phyloP scores from a whole-genome alignment of 2,113 vertebrate genomes.

The Cnemophilus loriae region DNA sequence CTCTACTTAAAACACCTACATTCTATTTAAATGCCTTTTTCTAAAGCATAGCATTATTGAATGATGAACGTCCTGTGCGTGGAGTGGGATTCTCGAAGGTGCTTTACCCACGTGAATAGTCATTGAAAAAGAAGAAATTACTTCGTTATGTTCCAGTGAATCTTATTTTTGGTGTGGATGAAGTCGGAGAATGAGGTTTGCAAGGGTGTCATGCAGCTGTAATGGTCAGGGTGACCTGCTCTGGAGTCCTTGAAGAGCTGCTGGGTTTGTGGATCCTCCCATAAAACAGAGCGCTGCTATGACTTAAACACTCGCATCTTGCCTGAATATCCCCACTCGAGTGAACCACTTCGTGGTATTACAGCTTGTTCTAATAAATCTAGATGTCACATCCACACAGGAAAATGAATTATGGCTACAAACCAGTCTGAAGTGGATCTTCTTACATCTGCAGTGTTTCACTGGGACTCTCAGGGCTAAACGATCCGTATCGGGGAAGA shows the following conservation, averaged over 20 bases:
- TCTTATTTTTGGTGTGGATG: neutral
- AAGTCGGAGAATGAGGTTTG: neutral
- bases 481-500: neutral
- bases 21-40: neutral
- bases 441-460: neutral
- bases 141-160: neutral
- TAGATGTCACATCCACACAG: neutral
- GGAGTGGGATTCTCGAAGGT: neutral
- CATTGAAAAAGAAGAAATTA: neutral
- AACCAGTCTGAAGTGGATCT: neutral
- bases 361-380: constrained; percentile 14
- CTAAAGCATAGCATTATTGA: neutral
- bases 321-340: neutral
- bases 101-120: neutral
- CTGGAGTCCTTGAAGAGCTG: neutral
- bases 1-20: neutral
- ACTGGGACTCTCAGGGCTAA: neutral
- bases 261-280: neutral
- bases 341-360: constrained; percentile 5
- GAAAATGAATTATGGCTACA: neutral
- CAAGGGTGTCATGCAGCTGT: neutral
- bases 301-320: neutral
- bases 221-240: neutral
- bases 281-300: neutral
- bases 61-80: neutral